Conservation (phyloP, 2,888 invertebrate species). For the Tetranychus piercei region DNA sequence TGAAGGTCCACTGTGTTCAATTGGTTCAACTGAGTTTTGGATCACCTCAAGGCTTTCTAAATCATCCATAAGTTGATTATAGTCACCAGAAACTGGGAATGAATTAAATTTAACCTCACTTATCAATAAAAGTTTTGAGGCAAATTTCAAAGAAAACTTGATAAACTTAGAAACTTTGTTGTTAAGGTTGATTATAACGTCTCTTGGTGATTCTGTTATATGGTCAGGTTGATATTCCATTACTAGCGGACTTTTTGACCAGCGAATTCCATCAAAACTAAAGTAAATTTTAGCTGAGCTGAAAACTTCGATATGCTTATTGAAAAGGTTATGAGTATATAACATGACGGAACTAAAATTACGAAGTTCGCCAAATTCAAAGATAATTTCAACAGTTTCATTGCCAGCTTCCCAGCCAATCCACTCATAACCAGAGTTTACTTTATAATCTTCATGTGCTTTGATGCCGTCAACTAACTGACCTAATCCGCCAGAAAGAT, state of each 20-base stretch:
- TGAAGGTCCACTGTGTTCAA: neutral
- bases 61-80: conserved; percentile 42
- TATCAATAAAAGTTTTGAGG: conserved; percentile 67
- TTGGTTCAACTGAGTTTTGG: conserved; percentile 5
- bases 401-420: conserved; percentile 62
- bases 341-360: conserved; percentile 66
- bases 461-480: conserved; percentile 62
- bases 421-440: conserved; percentile 55
- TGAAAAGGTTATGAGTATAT: conserved; percentile 66
- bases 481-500: conserved; percentile 57
- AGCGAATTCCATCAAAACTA: conserved; percentile 59
- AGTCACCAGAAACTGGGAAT: conserved; percentile 44
- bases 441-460: conserved; percentile 53
- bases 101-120: conserved; percentile 75
- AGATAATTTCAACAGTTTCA: conserved; percentile 55
- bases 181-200: conserved; percentile 60
- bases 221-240: conserved; percentile 49
- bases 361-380: conserved; percentile 69
- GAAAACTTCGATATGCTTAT: conserved; percentile 57
- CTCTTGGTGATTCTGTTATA: conserved; percentile 58
- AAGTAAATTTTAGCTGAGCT: conserved; percentile 58
- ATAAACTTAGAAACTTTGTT: conserved; percentile 62
- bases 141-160: conserved; percentile 55
- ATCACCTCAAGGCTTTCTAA: conserved; percentile 12
- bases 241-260: conserved; percentile 54